A percentile compares a stretch with the other conserved stretches of the same genome.
Evolutionary conservation across 2,113 vertebrate species (phyloP).

Genomic region (Otolemur garnettii): DNA sequence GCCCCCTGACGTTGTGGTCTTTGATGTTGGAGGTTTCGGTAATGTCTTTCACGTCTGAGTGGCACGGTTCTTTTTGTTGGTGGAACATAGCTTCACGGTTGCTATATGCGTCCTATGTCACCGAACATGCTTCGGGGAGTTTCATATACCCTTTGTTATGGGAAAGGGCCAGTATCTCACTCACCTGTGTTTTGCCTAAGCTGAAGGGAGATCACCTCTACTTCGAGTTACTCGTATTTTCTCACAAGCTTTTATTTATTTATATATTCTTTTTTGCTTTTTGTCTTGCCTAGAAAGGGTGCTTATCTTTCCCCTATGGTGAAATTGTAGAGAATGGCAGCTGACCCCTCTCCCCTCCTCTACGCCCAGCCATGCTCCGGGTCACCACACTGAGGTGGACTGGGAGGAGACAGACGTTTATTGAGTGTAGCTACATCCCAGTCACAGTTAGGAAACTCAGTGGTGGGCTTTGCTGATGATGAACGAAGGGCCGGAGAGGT

Average conservation of each 20-base stretch:
- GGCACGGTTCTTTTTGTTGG: background rate
- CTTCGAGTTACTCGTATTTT: background rate
- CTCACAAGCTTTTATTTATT: background rate
- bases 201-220: background rate
- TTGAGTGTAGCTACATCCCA: background rate
- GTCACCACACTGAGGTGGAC: background rate
- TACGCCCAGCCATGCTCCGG: background rate
- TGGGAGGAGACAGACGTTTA: background rate
- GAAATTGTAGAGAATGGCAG: background rate
- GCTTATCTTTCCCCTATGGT: background rate
- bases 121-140: background rate
- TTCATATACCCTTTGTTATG: rapidly evolving
- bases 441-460: background rate
- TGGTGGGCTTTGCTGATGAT: background rate
- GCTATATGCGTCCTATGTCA: rapidly evolving
- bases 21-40: background rate
- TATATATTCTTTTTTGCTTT: background rate
- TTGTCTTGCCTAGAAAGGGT: background rate
- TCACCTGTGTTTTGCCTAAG: background rate
- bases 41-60: rapidly evolving
- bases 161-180: background rate
- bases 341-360: background rate
- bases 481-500: background rate
- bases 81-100: rapidly evolving
- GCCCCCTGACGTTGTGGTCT: rapidly evolving